Conservation (phyloP, 1,140 invertebrate genomes). For the Hyposmocoma kahamanoa region DNA sequence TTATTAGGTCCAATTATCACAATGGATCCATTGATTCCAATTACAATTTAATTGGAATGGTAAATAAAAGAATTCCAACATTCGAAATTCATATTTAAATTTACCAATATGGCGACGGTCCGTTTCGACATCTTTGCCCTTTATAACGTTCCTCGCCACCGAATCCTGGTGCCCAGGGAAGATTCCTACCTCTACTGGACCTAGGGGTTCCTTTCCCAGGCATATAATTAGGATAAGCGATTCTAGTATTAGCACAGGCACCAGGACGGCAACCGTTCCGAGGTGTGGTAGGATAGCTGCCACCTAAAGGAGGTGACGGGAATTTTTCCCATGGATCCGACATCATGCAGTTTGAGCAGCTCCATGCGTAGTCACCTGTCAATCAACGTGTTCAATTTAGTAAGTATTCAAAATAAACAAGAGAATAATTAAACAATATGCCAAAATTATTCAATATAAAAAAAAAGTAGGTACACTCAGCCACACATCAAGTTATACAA, state of each 20-base stretch:
- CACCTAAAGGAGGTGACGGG: conserved; percentile 27
- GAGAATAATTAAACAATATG: no score
- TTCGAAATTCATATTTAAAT: no score
- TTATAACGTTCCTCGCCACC: conserved; percentile 43
- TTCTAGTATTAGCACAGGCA: conserved; percentile 36
- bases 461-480: no score
- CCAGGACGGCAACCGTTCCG: conserved; percentile 50
- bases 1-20: no score
- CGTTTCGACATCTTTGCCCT: conserved; percentile 48
- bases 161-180: conserved; percentile 45
- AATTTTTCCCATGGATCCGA: conserved; percentile 45
- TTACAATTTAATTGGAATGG: no score
- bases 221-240: conserved; percentile 30
- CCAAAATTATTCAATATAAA: no score
- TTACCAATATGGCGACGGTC: conserved; percentile 55
- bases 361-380: conserved; percentile 52
- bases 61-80: no score
- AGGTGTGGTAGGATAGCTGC: conserved; percentile 38
- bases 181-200: conserved; percentile 36
- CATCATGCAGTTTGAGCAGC: conserved; percentile 45
- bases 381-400: no score
- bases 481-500: no score
- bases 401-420: no score
- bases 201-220: conserved; percentile 32
- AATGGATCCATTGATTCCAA: no score